These are phyloP conservation scores for Clarias pachynema DNA, from an alignment of 2,797 vertebrate genomes.

Conservation along the genomic window DNA sequence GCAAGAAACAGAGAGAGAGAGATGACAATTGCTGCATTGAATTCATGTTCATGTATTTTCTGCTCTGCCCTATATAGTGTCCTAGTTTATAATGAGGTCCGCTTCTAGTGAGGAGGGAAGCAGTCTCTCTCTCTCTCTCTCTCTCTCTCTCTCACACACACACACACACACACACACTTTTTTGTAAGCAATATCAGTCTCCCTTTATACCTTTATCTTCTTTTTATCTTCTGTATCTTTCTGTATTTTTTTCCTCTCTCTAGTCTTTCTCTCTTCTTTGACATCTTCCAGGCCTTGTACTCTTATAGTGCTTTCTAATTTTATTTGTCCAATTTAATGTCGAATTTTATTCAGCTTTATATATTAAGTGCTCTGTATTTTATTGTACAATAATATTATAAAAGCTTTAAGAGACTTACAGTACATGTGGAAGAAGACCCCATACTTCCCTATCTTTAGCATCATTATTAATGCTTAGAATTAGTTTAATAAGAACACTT, in stretches of 20 bases:
- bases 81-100: constrained; percentile 50
- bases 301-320: neutral
- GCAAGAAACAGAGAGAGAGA: neutral
- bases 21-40: neutral
- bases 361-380: no score
- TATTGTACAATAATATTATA: neutral
- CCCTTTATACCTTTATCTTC: neutral
- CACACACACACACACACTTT: neutral
- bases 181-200: neutral
- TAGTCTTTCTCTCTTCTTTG: neutral
- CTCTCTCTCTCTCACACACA: constrained; percentile 4
- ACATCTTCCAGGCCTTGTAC: neutral
- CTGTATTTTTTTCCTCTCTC: no score
- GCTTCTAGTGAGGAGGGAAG: constrained; percentile 26
- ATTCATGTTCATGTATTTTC: constrained; percentile 25
- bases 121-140: neutral
- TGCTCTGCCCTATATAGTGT: constrained; percentile 50
- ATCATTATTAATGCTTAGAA: neutral
- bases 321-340: neutral
- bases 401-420: neutral
- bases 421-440: no score
- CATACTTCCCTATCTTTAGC: neutral
- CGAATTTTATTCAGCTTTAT: no score
- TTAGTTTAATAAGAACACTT: neutral
- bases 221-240: neutral